phyloP scores from a whole-genome alignment of 2,888 invertebrate genomes.

The Megaustenia siamemsis region DNA sequence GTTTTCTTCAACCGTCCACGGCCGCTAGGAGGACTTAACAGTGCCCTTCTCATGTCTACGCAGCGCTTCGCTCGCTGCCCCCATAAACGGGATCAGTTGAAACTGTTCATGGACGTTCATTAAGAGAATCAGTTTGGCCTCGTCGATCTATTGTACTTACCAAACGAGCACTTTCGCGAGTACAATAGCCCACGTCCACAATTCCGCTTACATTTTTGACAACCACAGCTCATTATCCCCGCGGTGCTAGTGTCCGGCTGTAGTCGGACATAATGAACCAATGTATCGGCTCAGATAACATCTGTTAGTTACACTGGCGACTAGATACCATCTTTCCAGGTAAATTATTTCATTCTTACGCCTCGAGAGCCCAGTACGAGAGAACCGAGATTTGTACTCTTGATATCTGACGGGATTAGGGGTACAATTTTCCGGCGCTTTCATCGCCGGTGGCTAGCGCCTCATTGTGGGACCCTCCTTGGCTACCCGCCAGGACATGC shows the following conservation, averaged over 20 bases:
- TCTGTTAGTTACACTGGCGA: neutral
- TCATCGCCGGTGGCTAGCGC: slow-evolving; percentile 6
- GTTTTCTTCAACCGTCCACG: too few relatives aligned
- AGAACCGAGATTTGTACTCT: slow-evolving; percentile 15
- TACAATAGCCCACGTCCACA: neutral
- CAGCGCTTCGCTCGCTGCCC: too few relatives aligned
- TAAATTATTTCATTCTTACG: slow-evolving; percentile 38
- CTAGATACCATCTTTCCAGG: slow-evolving; percentile 12
- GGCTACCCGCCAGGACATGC: slow-evolving; percentile 23
- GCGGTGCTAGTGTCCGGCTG: neutral
- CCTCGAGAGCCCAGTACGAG: neutral
- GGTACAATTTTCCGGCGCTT: slow-evolving; percentile 33
- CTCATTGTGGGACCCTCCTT: slow-evolving; percentile 16
- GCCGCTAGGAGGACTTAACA: too few relatives aligned
- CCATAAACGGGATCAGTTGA: neutral
- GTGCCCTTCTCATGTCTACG: too few relatives aligned
- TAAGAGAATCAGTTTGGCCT: neutral
- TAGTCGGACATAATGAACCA: slow-evolving; percentile 11
- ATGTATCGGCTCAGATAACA: neutral
- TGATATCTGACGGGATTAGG: slow-evolving; percentile 30
- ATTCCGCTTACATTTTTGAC: neutral
- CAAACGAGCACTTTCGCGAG: neutral
- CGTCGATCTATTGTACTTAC: too few relatives aligned
- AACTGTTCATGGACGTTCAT: neutral
- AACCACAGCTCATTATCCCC: neutral